Base-by-base conservation (phyloP, 2,888 invertebrate genomes). In the Punctoribates punctum region DNA sequence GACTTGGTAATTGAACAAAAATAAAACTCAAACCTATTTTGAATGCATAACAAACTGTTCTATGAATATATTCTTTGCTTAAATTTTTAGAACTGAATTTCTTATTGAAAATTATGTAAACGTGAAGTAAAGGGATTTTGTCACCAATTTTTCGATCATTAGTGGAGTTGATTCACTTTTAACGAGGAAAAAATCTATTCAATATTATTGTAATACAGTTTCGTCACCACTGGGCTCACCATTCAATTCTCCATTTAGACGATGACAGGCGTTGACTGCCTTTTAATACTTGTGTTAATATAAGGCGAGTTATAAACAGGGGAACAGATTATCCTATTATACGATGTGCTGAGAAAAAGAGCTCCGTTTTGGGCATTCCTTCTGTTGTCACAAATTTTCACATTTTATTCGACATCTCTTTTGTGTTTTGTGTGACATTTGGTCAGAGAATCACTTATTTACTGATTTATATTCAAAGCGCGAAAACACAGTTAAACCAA, bases 381-480 rank as follows among this genome's bases (percentile, higher is more conserved):
- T 62, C 13, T 60, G 42, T 42, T 42, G 13, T 42, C 13, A 9
- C 6, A n/a, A 48, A 3, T 48, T 67, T 34, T 34, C 38, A 15
- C 20, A 5, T 34, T n/a, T 9, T 17, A 29, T 65, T 65, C n/a
- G 65, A 65, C 60, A 60, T 9, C 34, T 65, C 3, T 29, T 34
- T 27, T 34, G 17, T 67, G 20, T 67, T 11, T 62, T 62, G 62
- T 54, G 67, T 67, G 67, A 67, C 67, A 67, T 67, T 67, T 67
- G 67, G 67, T 67, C 67, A 67, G 29, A 34, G 67, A 67, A 67
- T 67, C 67, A 67, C 67, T 67, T 67, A 67, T 67, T 34, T 17
- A 67, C n/a, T 67, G 9, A 1, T 67, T 67, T 34, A 38, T 67
- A 67, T 67, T 67, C 67, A 67, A 67, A 67, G 42, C n/a, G 27